Conservation (phyloP, 2,888 invertebrate species). For the Sialis fuliginosa region DNA sequence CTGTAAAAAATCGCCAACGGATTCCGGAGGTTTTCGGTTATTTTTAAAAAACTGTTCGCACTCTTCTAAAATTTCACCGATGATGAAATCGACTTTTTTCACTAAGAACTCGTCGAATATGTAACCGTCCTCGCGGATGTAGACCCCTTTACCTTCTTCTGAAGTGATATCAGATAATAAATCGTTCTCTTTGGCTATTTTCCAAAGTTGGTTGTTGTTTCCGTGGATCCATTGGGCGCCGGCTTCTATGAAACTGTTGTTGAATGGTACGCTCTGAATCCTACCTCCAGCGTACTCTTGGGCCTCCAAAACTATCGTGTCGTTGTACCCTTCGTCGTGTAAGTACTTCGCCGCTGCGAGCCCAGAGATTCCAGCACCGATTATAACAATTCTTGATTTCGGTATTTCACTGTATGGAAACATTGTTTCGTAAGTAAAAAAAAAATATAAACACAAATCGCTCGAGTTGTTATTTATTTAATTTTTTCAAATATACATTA, state of each 20-base stretch:
- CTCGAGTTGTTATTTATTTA: neutral
- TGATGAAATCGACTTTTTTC: slow-evolving; percentile 28
- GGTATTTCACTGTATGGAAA: slow-evolving; percentile 3
- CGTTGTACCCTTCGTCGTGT: slow-evolving; percentile 23
- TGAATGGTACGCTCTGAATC: slow-evolving; percentile 25
- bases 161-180: slow-evolving; percentile 29
- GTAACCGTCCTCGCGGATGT: slow-evolving; percentile 28
- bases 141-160: slow-evolving; percentile 36
- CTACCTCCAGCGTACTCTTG: slow-evolving; percentile 34
- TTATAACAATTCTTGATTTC: slow-evolving; percentile 26
- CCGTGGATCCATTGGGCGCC: slow-evolving; percentile 51
- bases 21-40: slow-evolving; percentile 17
- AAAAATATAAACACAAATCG: neutral
- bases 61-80: slow-evolving; percentile 28
- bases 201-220: slow-evolving; percentile 30
- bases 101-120: slow-evolving; percentile 26
- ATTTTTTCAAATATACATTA: neutral
- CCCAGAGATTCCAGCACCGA: slow-evolving; percentile 43
- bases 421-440: slow-evolving; percentile 1
- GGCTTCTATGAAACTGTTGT: slow-evolving; percentile 28
- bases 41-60: slow-evolving; percentile 27
- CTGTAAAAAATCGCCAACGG: slow-evolving; percentile 26
- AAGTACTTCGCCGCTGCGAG: slow-evolving; percentile 35
- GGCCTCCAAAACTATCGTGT: slow-evolving; percentile 37
- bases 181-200: slow-evolving; percentile 26